A percentile compares a stretch with the other conserved stretches of the same genome.
These are phyloP conservation scores for Anguilla japonica DNA, from an alignment of 2,113 vertebrate genomes.

Conservation along the genomic window DNA sequence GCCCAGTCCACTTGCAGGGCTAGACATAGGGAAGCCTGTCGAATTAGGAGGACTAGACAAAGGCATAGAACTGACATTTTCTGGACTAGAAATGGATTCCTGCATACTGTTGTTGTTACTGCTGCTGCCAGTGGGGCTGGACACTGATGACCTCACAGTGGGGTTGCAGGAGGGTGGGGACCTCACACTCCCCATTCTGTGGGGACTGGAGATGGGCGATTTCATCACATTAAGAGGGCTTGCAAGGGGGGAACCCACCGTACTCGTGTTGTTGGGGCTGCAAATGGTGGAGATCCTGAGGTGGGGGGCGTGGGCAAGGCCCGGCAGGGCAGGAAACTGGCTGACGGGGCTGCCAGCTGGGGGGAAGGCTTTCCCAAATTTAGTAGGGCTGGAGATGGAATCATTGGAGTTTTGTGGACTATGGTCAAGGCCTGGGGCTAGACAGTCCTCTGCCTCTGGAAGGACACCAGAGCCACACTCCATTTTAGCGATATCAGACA, in stretches of 20 bases:
- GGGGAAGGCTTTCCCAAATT: slow-evolving; percentile 72
- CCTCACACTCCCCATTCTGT: slow-evolving; percentile 88
- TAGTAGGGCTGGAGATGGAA: slow-evolving; percentile 74
- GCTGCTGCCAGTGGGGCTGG: slow-evolving; percentile 79
- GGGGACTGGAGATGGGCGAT: slow-evolving; percentile 93
- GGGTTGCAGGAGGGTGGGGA: slow-evolving; percentile 87
- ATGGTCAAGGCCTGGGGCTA: slow-evolving; percentile 76
- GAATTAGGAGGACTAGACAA: slow-evolving; percentile 66
- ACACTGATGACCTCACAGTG: slow-evolving; percentile 85
- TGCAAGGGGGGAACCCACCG: slow-evolving; percentile 83
- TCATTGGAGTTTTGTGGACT: slow-evolving; percentile 81
- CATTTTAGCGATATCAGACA: slow-evolving; percentile 65
- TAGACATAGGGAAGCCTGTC: slow-evolving; percentile 81
- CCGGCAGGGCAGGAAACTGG: slow-evolving; percentile 72
- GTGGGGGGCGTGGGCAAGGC: slow-evolving; percentile 75
- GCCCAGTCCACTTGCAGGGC: slow-evolving; percentile 78
- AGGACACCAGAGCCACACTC: slow-evolving; percentile 68
- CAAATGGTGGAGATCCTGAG: slow-evolving; percentile 80
- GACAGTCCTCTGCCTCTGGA: slow-evolving; percentile 53
- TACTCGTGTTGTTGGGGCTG: slow-evolving; percentile 86
- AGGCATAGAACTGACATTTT: slow-evolving; percentile 70
- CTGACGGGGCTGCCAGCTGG: slow-evolving; percentile 78
- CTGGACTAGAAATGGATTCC: slow-evolving; percentile 86
- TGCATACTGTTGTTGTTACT: slow-evolving; percentile 57
- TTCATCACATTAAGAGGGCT: slow-evolving; percentile 92